A percentile compares a stretch with the other conserved stretches of the same genome.
These are phyloP conservation scores for Tamandua tetradactyla DNA, from an alignment of 2,797 vertebrate species.

Conservation along the genomic window DNA sequence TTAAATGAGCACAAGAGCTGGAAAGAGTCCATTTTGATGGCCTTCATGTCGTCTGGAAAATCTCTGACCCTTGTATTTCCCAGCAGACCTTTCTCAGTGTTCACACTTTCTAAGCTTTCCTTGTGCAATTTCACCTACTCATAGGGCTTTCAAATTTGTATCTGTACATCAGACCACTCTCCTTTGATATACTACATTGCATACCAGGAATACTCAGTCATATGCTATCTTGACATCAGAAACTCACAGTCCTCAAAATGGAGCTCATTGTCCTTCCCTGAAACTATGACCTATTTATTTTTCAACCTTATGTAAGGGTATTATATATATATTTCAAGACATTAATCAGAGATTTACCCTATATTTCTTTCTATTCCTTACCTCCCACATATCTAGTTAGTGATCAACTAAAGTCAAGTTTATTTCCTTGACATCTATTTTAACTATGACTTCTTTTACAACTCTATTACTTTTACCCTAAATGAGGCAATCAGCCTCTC, in stretches of 20 bases:
- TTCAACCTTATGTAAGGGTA: not conserved
- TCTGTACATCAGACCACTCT: not conserved
- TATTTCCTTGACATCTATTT: not conserved
- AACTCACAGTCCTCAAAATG: not conserved
- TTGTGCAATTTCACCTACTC: not conserved
- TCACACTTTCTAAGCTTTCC: not conserved
- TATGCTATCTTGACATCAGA: not conserved
- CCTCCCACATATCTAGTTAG: not conserved
- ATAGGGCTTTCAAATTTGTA: not conserved
- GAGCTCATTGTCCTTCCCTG: not conserved
- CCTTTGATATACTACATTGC: not conserved
- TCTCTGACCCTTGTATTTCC: not conserved
- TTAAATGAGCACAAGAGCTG: not conserved
- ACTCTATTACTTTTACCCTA: not conserved
- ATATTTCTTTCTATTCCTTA: not conserved
- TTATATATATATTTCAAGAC: not conserved
- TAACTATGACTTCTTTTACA: not conserved
- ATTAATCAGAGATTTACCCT: not conserved
- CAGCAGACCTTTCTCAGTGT: not conserved
- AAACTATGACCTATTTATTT: not conserved
- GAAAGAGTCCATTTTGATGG: not conserved
- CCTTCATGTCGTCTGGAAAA: not conserved
- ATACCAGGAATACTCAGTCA: not conserved
- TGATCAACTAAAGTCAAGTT: not conserved
- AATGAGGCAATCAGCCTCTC: not conserved